Evolutionary conservation across 2,113 vertebrate genomes (phyloP).

Genomic region (Eretmochelys imbricata): DNA sequence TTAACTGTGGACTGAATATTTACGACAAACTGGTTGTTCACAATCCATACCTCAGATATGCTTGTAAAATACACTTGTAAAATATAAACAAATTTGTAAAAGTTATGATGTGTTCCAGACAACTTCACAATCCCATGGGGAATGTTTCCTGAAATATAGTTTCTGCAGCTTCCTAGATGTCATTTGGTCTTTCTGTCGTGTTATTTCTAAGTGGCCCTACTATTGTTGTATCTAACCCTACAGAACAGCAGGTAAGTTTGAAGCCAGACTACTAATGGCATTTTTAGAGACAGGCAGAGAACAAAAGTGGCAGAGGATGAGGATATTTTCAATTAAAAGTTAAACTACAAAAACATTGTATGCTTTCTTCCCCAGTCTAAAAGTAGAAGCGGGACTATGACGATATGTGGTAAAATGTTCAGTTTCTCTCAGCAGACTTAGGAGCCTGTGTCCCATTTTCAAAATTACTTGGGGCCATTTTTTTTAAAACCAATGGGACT

Average conservation of each 20-base stretch:
- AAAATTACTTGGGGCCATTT: fast-evolving
- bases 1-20: conserved; percentile 27
- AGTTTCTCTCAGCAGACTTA: background rate
- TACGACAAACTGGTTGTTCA: conserved; percentile 62
- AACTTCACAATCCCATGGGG: background rate
- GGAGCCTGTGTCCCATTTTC: background rate
- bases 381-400: background rate
- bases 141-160: background rate
- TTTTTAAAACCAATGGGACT: background rate
- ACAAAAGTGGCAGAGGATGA: background rate
- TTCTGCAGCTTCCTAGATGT: conserved; percentile 18
- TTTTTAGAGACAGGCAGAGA: background rate
- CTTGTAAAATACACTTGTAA: conserved; percentile 71
- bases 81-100: conserved; percentile 64
- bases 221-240: background rate
- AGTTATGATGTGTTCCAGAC: conserved; percentile 29
- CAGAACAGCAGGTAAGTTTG: background rate
- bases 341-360: background rate
- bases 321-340: background rate
- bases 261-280: background rate
- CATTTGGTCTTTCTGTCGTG: background rate
- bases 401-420: background rate
- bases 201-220: background rate
- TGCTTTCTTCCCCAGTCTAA: fast-evolving
- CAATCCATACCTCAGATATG: conserved; percentile 61